Base-by-base conservation (phyloP, 2,113 vertebrate genomes). In the Tupaia chinensis region DNA sequence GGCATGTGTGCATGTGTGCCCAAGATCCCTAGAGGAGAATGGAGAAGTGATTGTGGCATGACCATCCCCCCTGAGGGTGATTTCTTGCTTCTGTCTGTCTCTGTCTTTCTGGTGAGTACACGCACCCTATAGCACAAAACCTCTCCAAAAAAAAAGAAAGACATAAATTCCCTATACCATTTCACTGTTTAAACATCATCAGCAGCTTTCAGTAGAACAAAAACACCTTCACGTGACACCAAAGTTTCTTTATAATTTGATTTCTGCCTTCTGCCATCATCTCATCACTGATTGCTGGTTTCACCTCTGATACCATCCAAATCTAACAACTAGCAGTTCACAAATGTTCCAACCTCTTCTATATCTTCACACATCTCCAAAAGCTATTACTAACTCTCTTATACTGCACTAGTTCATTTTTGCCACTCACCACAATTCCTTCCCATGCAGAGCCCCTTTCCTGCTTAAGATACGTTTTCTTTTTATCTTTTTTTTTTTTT, bases 101-200 rank as follows among this genome's bases (percentile, higher is more conserved):
- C 44, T 44, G 44, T 44, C 44, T 44, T 44, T 44, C 44, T 44
- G 44, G 44, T 44, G 44, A 44, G 44, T 44, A 44, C 5, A 44
- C 44, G 3, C 44, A 44, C 44, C 44, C 44, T 44, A 44, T 44
- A 44, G 44, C 44, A 44, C 2, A 44, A 44, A 44, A 44, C 44
- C 44, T 44, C 44, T 44, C 44, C 44, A 44, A 44, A 44, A 44
- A 44, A 44, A 44, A 44, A 44, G 5, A 44, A 56, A 94, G 58
- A 34, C 1, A 25, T 54, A 3, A 27, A 89, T 89, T 95, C 91
- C 14, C 73, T 78, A 91, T 3, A 89, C 13, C 4, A 54, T 88
- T 93, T 90, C 27, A 5, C 27, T 87, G 9, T 94, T 93, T 70
- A 94, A 72, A 88, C 29, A 22, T 76, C 14, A 77, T 83, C 44